Evolutionary conservation across 2,888 invertebrate genomes (phyloP), one percentile per base, ranked within the genome.

Genomic region (Blastobasis lacticolella): DNA sequence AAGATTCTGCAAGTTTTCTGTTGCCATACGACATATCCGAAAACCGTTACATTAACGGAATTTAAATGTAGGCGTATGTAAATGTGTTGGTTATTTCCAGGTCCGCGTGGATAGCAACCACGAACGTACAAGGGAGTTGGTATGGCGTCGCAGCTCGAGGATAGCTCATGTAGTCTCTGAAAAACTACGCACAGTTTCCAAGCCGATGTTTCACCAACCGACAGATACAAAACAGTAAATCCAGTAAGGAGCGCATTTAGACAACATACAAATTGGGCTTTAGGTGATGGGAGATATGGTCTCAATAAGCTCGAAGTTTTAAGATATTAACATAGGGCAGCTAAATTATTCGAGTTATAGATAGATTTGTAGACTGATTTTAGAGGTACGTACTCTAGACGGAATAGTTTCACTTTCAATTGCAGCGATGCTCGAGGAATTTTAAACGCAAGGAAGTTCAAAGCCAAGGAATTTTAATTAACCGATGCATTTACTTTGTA

Each of bases 61-160:
- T 23, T 23, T 23, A 23, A 23, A 23, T 23, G 23, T 23, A 2
- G 3, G 23, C 23, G 3, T 23, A 23, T 23, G 23, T 23, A 23
- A 23, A 23, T 8, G 9, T 42, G n/a, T 40, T 40, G 9, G 42
- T 52, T 54, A 51, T 57, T 72, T 76, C 8, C 75, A 95, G 95
- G 94, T 95, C 40, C 91, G 95, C 64, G 94, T 96, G 23, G 95
- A 95, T 71, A 94, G 95, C 75, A 93, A 95, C 70, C 95, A 95
- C 71, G 95, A 95, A 78, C 91, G 94, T 68, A 95, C 95, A 7
- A 90, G 95, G 52, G 95, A 95, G 73, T 92, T 95, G 63, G 92
- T 95, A 46, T 95, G 95, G 95, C 92, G 91, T 63, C 90, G 94
- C 58, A 95, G 95, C 62, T 92, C 95, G 0, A 92, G 94, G 73